Evolutionary conservation across 2,888 invertebrate species (phyloP).

Genomic region (Rhagium mordax): DNA sequence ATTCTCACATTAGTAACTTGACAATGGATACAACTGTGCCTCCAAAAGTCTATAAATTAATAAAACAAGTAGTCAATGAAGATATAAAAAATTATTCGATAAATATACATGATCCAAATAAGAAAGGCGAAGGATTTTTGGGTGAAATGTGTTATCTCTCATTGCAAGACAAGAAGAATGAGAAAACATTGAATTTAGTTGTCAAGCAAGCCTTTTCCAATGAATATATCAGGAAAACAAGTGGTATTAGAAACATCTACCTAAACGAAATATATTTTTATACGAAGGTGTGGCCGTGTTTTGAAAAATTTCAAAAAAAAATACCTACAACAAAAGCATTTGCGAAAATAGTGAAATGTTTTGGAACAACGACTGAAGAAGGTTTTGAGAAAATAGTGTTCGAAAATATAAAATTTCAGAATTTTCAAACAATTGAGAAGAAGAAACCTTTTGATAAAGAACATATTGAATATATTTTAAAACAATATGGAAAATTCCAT

Average conservation of each 20-base stretch:
- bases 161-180: conserved; percentile 32
- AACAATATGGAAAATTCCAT: conserved; percentile 53
- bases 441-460: conserved; percentile 9
- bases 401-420: conserved; percentile 40
- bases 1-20: background rate
- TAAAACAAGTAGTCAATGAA: conserved; percentile 3
- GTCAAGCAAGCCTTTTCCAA: conserved; percentile 36
- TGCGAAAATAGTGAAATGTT: conserved; percentile 31
- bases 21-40: background rate
- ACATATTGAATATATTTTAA: conserved; percentile 43
- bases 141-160: conserved; percentile 35
- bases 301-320: conserved; percentile 29
- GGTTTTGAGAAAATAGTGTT: conserved; percentile 44
- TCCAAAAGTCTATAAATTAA: background rate
- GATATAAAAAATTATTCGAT: conserved; percentile 9
- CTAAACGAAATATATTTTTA: conserved; percentile 44
- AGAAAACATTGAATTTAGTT: conserved; percentile 16
- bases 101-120: conserved; percentile 17
- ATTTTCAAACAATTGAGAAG: conserved; percentile 36
- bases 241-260: conserved; percentile 25
- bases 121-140: conserved; percentile 43
- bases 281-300: conserved; percentile 26
- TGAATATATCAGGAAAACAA: conserved; percentile 2
- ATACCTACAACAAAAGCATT: background rate
- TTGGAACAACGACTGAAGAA: background rate